Conservation (phyloP, 2,888 invertebrate genomes). For the Lasioglossum pauxillum region DNA sequence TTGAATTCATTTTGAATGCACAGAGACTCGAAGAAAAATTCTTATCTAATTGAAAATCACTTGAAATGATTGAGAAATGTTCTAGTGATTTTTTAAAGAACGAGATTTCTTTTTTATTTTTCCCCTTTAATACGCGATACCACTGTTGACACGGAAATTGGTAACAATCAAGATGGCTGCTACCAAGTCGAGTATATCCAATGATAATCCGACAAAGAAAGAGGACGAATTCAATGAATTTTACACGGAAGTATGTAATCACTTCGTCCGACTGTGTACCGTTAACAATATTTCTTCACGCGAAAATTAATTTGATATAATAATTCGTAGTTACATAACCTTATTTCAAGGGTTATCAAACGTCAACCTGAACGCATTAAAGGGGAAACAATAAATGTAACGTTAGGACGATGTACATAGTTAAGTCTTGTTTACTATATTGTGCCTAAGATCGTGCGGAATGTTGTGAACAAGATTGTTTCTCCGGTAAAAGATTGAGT, state of each 20-base stretch:
- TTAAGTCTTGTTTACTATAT: constrained; percentile 13
- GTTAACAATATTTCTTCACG: constrained; percentile 13
- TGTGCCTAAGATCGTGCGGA: neutral
- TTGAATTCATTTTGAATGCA: neutral
- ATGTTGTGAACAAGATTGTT: constrained; percentile 19
- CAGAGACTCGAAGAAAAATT: neutral
- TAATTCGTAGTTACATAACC: constrained; percentile 51
- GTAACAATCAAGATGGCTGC: constrained; percentile 81
- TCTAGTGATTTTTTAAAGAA: neutral
- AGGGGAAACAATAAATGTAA: constrained; percentile 34
- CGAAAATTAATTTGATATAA: constrained; percentile 13
- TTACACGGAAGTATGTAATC: constrained; percentile 90
- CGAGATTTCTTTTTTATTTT: neutral
- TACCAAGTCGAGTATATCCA: constrained; percentile 80
- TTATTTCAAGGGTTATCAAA: constrained; percentile 53
- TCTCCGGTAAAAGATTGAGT: constrained; percentile 7
- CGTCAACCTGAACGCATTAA: constrained; percentile 57
- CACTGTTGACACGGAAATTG: constrained; percentile 44
- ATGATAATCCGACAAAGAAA: constrained; percentile 84
- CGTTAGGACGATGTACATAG: constrained; percentile 6
- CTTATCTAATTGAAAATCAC: neutral
- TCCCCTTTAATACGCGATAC: constrained; percentile 41
- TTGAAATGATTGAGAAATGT: neutral
- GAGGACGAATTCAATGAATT: constrained; percentile 92
- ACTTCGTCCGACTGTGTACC: constrained; percentile 11